Evolutionary conservation across 2,113 vertebrate species (phyloP).

Genomic region (Caretta caretta): DNA sequence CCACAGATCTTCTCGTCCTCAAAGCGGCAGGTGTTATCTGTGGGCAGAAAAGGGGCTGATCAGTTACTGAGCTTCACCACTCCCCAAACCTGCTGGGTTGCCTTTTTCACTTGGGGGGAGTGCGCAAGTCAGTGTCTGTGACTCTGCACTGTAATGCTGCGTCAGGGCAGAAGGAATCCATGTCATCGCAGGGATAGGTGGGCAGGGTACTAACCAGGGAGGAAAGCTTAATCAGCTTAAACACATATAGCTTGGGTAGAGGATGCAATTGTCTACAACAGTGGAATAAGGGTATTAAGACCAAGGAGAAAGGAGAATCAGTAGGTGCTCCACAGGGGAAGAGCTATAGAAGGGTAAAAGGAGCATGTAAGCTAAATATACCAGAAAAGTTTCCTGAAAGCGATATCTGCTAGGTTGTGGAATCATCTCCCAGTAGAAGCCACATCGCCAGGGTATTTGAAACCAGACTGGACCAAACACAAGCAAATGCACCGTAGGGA

Average conservation of each 20-base stretch:
- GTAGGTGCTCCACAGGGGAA: neutral
- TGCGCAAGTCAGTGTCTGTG: neutral
- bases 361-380: neutral
- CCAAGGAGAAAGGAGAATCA: constrained; percentile 10
- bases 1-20: constrained; percentile 95
- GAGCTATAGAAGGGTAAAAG: neutral
- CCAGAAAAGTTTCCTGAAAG: constrained; percentile 2
- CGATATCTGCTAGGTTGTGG: constrained; percentile 11
- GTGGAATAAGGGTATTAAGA: neutral
- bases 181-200: fast-evolving
- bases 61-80: neutral
- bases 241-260: neutral
- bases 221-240: neutral
- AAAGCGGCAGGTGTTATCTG: constrained; percentile 94
- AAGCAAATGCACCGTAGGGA: constrained; percentile 33
- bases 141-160: neutral
- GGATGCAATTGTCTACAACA: neutral
- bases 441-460: constrained; percentile 5
- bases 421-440: constrained; percentile 48
- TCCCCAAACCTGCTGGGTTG: neutral
- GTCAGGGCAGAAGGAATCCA: neutral
- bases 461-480: constrained; percentile 37
- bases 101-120: neutral
- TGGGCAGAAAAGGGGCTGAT: neutral
- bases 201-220: fast-evolving